phyloP scores from a whole-genome alignment of 2,113 vertebrate species.

The Ellobius talpinus region DNA sequence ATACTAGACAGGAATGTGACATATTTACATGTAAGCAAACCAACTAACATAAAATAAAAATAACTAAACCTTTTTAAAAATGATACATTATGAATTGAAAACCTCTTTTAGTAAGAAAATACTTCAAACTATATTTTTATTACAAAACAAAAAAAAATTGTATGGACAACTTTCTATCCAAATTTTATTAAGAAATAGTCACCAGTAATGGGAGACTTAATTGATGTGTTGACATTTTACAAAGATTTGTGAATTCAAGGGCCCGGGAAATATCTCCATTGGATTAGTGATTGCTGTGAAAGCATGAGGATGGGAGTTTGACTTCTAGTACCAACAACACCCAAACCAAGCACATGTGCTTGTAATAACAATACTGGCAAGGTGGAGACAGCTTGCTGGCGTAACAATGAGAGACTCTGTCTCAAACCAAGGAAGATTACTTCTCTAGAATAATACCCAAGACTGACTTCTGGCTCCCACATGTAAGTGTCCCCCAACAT shows the following conservation, averaged over 20 bases:
- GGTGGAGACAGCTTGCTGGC: background rate
- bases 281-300: no score
- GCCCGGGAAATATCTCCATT: background rate
- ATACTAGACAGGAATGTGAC: background rate
- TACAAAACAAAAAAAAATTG: background rate
- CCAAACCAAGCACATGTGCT: background rate
- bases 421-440: background rate
- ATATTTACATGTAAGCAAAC: background rate
- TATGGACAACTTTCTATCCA: background rate
- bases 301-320: background rate
- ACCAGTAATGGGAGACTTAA: background rate
- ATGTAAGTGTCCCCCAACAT: background rate
- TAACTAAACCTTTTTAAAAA: background rate
- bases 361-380: background rate
- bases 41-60: background rate
- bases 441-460: no score
- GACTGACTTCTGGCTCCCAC: background rate
- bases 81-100: background rate
- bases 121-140: background rate
- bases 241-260: background rate
- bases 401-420: background rate
- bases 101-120: background rate
- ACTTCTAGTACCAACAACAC: background rate
- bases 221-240: background rate
- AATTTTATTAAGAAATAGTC: conserved; percentile 13